phyloP scores from a whole-genome alignment of 37 sponge, comb jelly and placozoan species.

The Beroe ovata region DNA sequence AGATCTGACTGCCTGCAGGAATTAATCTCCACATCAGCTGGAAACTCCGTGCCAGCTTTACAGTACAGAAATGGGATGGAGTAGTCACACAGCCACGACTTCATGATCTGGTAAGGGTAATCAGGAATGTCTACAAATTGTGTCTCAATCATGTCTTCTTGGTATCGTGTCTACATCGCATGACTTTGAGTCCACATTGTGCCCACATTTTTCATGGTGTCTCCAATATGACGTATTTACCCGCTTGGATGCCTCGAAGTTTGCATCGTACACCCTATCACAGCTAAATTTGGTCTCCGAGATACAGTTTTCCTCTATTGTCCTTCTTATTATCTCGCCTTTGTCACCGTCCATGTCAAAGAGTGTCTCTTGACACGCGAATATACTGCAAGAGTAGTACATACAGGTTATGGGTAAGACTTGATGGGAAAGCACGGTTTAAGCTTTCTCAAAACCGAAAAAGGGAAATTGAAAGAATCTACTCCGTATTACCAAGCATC shows the following conservation, averaged over 20 bases:
- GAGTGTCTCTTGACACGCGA: constrained; percentile 13
- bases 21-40: not conserved
- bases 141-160: too few species aligned
- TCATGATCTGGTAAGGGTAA: not conserved
- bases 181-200: too few species aligned
- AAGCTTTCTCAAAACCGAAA: too few species aligned
- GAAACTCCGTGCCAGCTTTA: not conserved
- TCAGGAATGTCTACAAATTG: too few species aligned
- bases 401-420: too few species aligned
- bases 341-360: not conserved
- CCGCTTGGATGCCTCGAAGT: not conserved
- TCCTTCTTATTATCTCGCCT: not conserved
- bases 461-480: too few species aligned
- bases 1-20: not conserved
- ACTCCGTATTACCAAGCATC: too few species aligned
- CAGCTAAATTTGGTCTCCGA: constrained; percentile 1
- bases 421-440: too few species aligned
- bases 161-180: too few species aligned
- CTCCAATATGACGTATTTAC: not conserved
- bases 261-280: not conserved
- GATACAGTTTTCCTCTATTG: constrained; percentile 3
- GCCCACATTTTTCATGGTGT: too few species aligned
- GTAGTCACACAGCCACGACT: not conserved
- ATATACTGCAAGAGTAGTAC: constrained; percentile 31
- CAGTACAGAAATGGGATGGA: not conserved